Evolutionary conservation across 2,113 vertebrate genomes (phyloP), one percentile per base, ranked within the genome.

Genomic region (Apteryx mantelli): DNA sequence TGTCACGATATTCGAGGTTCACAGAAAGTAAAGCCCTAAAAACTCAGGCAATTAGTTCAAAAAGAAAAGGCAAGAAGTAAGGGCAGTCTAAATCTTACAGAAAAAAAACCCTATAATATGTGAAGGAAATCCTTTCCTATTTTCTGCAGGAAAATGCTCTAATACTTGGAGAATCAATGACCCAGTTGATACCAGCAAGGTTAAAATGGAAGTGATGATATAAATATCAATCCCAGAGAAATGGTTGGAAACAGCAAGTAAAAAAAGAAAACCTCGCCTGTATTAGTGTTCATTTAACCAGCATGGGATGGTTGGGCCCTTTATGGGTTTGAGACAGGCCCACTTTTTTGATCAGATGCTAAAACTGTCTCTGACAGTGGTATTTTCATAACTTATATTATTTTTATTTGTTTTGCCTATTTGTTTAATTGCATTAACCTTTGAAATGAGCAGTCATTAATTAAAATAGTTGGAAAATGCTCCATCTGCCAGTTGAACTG

Each of bases 401-500:
- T 95, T 95, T 95, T 89, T 86, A 94, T 97, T 97, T 97, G 95
- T 96, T 97, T 95, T 97, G 82, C 22, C 80, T 88, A 79, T 83
- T 93, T 97, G 93, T 95, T 95, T 95, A 95, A 97, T 94, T 93
- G 79, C 85, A 83, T 93, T 96, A 95, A 95, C 89, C 88, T 64
- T 91, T 74, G 65, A 96, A 96, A 93, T 88, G 79, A 96, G 69
- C 93, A 96, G 46, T 38, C 85, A 28, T 81, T 96, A 87, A 97
- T 97, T 86, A 93, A 82, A 95, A 92, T 81, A 94, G 93, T 79
- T 93, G 69, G 82, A 93, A 97, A 96, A 95, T 0, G 61, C 88
- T 96, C 94, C 95, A 96, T 96, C 95, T 95, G 94, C 91, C 86
- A 97, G 96, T 95, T 97, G 95, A 97, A 97, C 94, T 93, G 89